These are phyloP conservation scores for Thymelicus lineola DNA, from an alignment of 2,888 invertebrate genomes.

Conservation along the genomic window DNA sequence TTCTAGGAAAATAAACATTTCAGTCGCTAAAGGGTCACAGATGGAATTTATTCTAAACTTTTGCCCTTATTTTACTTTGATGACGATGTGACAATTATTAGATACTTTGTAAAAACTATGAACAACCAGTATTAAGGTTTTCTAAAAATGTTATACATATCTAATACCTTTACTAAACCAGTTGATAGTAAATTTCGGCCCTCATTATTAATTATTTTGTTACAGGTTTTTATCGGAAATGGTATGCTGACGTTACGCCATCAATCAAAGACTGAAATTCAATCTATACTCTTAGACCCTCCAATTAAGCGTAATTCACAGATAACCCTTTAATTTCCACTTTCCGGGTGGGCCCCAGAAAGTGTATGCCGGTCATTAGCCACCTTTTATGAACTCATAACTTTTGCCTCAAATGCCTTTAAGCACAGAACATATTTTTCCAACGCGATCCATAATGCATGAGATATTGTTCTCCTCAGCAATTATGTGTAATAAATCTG, in stretches of 20 bases:
- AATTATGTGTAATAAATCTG: slow-evolving; percentile 83
- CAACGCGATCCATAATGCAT: slow-evolving; percentile 79
- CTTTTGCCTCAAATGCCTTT: slow-evolving; percentile 79
- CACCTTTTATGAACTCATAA: slow-evolving; percentile 65
- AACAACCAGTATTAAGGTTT: no score
- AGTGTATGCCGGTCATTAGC: slow-evolving; percentile 79
- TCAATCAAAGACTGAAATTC: slow-evolving; percentile 80
- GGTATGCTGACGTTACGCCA: slow-evolving; percentile 63
- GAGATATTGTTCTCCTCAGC: slow-evolving; percentile 71
- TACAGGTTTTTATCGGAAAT: slow-evolving; percentile 60
- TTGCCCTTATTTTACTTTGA: no score
- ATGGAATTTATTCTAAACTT: no score
- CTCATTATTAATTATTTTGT: slow-evolving; percentile 45
- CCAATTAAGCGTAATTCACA: slow-evolving; percentile 83
- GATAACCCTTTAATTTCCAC: slow-evolving; percentile 82
- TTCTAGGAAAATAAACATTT: no score
- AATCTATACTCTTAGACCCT: slow-evolving; percentile 79
- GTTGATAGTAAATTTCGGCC: no score
- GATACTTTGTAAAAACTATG: no score
- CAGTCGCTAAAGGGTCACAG: no score
- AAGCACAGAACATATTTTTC: slow-evolving; percentile 71
- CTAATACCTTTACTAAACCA: no score
- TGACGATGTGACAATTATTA: no score
- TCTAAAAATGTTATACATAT: no score
- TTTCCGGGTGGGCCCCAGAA: slow-evolving; percentile 78